Evolutionary conservation across 2,888 invertebrate genomes (phyloP), one percentile per base, ranked within the genome.

Genomic region (Tortricodes alternella): DNA sequence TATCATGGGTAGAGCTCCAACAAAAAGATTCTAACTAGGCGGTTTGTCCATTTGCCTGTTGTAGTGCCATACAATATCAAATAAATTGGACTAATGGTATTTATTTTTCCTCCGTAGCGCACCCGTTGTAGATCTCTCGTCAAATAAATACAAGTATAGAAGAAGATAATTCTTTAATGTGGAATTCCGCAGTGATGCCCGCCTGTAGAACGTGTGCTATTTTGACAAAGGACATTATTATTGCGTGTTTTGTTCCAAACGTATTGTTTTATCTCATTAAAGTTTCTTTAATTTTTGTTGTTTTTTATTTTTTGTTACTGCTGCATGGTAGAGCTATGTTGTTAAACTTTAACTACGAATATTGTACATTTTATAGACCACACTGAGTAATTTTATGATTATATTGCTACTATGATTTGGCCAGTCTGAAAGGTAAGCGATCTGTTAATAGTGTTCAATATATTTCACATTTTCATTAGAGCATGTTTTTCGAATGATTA

Each of bases 61-160:
- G 2, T 13, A 23, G 53, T 46, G 46, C 46, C 38, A 46, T 46
- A 39, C 21, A 34, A 39, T 21, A 23, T 38, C 50, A 23, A 41
- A 15, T 38, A 9, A 46, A 48, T 53, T 37, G 38, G 46, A 52
- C 67, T 71, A 70, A 73, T 70, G 60, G 27, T 63, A 52, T 64
- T 61, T 60, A 62, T 78, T 76, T 85, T 87, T 85, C 71, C 74
- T 86, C 78, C 84, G 75, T 89, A 89, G 89, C 85, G 89, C 89
- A 80, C 88, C 89, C 82, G 81, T 80, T 67, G 78, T 90, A 84
- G 86, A 85, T 78, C 73, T 84, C 67, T 76, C 77, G 65, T 68
- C 80, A 80, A 89, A 85, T 80, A 89, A 80, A 86, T 88, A 79
- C 85, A 89, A 86, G 80, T 86, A 83, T 80, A 80, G 84, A 78